Base-by-base conservation (phyloP, 2,113 vertebrate species). In the Gobiocypris rarus region DNA sequence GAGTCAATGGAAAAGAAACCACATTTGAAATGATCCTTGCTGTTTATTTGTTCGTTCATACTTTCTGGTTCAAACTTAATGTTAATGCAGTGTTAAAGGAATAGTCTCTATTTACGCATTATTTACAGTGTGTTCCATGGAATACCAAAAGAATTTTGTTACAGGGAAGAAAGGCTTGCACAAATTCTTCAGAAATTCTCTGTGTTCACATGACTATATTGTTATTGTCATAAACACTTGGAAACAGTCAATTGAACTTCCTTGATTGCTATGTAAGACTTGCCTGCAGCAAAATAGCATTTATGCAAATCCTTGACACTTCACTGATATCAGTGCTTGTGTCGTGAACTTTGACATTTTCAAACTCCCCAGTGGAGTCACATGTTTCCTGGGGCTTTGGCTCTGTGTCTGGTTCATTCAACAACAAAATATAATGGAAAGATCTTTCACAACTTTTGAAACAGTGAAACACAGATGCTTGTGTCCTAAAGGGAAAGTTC, bases 281-380 rank as follows among this genome's bases (percentile, higher is more conserved):
- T 26, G 69, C 45, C 65, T 56, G 24, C 59, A 34, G 45, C 58
- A 69, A 43, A 15, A 50, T 11, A 31, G 63, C 31, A 63, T 28
- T 38, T 4, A 83, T 85, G 67, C 80, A 85, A 87, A 83, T 75
- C 5, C 31, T 43, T 14, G 22, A 63, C 19, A 61, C 63, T 52
- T 3, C 24, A 45, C 14, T 48, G 59, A 52, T 15, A 52, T 14
- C n/a, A n/a, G 3, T 71, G n/a, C 65, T 77, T 50, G 5, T 82
- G 75, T 75, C 15, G 17, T 28, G 9, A 56, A 63, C n/a, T 61
- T 22, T 74, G 26, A 69, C 76, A 17, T 56, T 78, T 59, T 28
- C n/a, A 71, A 31, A 59, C n/a, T 78, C 63, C n/a, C 50, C 45
- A 65, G 17, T 9, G 6, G 14, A 52, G 45, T 58, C 69, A 38